Percentiles rank a stretch among this genome's conserved stretches.
Evolutionary conservation across 2,797 vertebrate genomes (phyloP).

Genomic region (Dallia pectoralis): DNA sequence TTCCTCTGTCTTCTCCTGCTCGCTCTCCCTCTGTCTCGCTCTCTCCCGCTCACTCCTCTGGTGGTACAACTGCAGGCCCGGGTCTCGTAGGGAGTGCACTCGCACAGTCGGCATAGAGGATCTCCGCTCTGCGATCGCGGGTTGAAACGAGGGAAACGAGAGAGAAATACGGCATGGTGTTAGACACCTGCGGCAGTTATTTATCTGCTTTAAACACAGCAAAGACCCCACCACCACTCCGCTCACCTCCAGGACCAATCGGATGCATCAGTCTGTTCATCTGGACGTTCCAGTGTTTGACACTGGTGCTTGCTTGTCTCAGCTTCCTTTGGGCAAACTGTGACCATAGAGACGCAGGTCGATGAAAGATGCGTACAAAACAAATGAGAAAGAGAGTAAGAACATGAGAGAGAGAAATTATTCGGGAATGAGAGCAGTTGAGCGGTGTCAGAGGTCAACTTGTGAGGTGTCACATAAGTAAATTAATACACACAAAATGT

Average conservation of each 20-base stretch:
- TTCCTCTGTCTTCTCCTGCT: conserved; percentile 49
- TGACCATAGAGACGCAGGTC: background rate
- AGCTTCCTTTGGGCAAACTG: conserved; percentile 80
- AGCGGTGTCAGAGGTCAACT: background rate
- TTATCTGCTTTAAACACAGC: background rate
- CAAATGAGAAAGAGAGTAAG: background rate
- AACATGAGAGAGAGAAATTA: background rate
- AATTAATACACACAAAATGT: no score
- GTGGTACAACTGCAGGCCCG: conserved; percentile 68
- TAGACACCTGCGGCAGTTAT: background rate
- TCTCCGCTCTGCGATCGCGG: conserved; percentile 68
- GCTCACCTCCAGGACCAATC: conserved; percentile 79
- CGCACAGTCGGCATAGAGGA: conserved; percentile 63
- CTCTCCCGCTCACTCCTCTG: conserved; percentile 27
- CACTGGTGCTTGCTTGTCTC: conserved; percentile 82
- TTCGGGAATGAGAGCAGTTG: background rate
- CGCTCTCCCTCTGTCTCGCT: conserved; percentile 9
- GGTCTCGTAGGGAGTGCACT: conserved; percentile 64
- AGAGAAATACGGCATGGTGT: background rate
- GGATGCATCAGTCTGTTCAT: conserved; percentile 87
- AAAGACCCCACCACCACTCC: background rate
- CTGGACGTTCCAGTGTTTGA: conserved; percentile 87
- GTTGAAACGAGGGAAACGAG: background rate
- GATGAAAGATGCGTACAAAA: background rate
- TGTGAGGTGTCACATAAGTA: background rate